Base-by-base conservation (phyloP, 2,888 invertebrate genomes). In the Sclerodermus sp. region DNA sequence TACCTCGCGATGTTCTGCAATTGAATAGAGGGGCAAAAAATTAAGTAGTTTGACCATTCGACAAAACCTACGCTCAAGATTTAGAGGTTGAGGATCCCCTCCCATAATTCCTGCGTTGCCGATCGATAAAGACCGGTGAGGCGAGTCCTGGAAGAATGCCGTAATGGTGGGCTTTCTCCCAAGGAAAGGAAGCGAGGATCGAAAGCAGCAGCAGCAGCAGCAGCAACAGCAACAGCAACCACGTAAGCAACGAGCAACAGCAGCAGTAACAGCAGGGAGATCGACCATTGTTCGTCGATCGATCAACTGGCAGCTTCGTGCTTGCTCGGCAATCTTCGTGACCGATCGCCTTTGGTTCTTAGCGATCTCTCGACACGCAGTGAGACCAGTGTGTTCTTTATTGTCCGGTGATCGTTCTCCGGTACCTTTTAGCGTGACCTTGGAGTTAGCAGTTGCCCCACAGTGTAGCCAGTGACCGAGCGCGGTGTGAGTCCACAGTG, bases 271-370 rank as follows among this genome's bases (percentile, higher is more conserved):
- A 23, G 23, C 23, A 23, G 23, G 23, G 23, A 23, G 23, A 23
- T 23, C 23, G 23, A 23, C 53, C 64, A 64, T 64, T 64, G 64
- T 64, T 57, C 61, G 52, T 59, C 55, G 64, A 62, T 64, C 63
- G 63, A 64, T 64, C 58, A 58, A 60, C 6, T 39, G 40, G 45
- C 18, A 49, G 53, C 51, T 60, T 60, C 62, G 62, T 49, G 34
- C n/a, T 23, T n/a, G 51, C 42, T 63, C 64, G 63, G 63, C 64
- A 57, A 60, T 52, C 57, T 64, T 53, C 64, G 63, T 55, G 49
- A 37, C 44, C 56, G 52, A 49, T 64, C 64, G 60, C 58, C 41
- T 44, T 42, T 50, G 34, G n/a, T 8, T 23, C 3, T 5, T 5
- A 3, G 23, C 23, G 23, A 23, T 23, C 23, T 23, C 23, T 23